phyloP scores from a whole-genome alignment of 1,140 invertebrate genomes.

The Heterodera carotae region DNA sequence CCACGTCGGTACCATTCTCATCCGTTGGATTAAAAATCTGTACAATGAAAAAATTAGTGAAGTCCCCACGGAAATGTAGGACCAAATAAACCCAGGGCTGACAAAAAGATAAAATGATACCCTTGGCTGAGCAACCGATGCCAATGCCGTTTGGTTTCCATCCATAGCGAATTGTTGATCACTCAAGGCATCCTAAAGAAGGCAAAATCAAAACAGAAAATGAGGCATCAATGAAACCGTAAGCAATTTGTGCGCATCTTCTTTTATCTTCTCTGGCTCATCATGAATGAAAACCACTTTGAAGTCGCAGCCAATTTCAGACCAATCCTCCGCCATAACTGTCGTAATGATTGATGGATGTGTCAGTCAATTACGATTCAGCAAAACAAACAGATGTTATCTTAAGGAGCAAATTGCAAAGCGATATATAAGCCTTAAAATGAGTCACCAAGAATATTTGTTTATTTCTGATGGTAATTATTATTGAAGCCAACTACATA shows the following conservation, averaged over 20 bases:
- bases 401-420: too few relatives aligned
- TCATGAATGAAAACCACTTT: constrained; percentile 21
- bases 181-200: not conserved
- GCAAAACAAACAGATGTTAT: too few relatives aligned
- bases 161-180: not conserved
- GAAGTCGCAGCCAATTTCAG: constrained; percentile 1
- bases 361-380: too few relatives aligned
- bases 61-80: not conserved
- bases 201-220: not conserved
- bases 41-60: not conserved
- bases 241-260: constrained; percentile 14
- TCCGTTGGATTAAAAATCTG: not conserved
- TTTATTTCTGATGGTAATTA: too few relatives aligned
- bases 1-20: constrained; percentile 4
- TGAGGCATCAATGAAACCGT: not conserved
- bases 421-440: too few relatives aligned
- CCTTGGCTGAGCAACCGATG: not conserved
- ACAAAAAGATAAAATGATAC: not conserved
- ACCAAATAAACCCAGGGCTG: not conserved
- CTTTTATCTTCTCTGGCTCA: constrained; percentile 12
- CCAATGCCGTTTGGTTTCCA: not conserved
- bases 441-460: too few relatives aligned
- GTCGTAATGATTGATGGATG: too few relatives aligned
- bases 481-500: too few relatives aligned
- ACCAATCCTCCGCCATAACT: not conserved